Evolutionary conservation across 1,140 invertebrate species (phyloP), one percentile per base, ranked within the genome.

Genomic region (Diachasmimorpha longicaudata): DNA sequence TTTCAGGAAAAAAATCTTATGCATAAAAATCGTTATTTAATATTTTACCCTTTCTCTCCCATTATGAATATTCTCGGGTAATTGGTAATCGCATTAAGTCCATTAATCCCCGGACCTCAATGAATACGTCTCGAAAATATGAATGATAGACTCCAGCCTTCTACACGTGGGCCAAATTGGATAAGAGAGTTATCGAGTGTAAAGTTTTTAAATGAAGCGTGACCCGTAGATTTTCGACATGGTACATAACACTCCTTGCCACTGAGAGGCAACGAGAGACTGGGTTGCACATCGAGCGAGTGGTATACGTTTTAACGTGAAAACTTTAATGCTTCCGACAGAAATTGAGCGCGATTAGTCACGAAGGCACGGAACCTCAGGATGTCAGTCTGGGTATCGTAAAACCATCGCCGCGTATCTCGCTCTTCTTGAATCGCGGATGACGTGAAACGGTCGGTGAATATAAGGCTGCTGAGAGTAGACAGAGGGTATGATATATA

Each of bases 251-350:
- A 39, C 25, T 44, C 25, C 10, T n/a, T 36, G 58, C n/a, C 36
- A 16, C 46, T 31, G 58, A 52, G 58, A 39, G 25, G 11, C 14
- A 21, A 44, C 31, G 71, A 70, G 75, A 63, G 70, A 39, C 67
- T 44, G 19, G 46, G 39, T 31, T 72, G 48, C 75, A 70, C 72
- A 55, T 63, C 75, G 70, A 71, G 71, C 72, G 9, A 52, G 48
- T 52, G 48, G 77, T 74, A 52, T 44, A 77, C 55, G 72, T 73
- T 77, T 79, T 80, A 81, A 78, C 75, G 77, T 74, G 78, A 74
- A 82, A 81, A 81, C 67, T 82, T 82, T 82, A 80, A 81, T 82
- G 66, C 80, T 55, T 75, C 75, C 74, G 75, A 79, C 81, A 78
- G 74, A 81, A 82, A 82, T 80, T 79, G 78, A 70, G 77, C 70